Evolutionary conservation across 2,797 vertebrate species (phyloP).

Genomic region (Diceros bicornis): DNA sequence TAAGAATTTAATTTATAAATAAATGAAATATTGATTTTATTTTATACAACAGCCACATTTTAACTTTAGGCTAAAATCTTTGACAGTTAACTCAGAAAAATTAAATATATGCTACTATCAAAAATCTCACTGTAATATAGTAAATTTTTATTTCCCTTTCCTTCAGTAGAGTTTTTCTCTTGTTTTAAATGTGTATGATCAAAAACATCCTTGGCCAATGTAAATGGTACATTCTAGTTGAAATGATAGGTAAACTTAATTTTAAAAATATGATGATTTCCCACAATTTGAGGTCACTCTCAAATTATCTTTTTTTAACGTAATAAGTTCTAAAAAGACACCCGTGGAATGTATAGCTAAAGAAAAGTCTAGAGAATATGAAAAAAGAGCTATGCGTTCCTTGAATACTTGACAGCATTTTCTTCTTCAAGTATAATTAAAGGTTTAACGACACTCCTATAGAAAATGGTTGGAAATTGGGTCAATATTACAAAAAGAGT

Average conservation of each 20-base stretch:
- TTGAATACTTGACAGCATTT: not conserved
- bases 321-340: slow-evolving; percentile 1
- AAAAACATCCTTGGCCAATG: not conserved
- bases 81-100: slow-evolving; percentile 45
- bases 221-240: not conserved
- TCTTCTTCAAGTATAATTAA: not conserved
- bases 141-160: slow-evolving; percentile 44
- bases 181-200: slow-evolving; percentile 27
- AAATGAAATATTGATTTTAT: not conserved
- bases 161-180: not conserved
- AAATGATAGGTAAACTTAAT: slow-evolving; percentile 25
- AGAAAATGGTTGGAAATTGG: not conserved
- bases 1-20: slow-evolving; percentile 43
- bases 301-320: not conserved
- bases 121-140: slow-evolving; percentile 5
- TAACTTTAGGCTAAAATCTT: not conserved
- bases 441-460: not conserved
- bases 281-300: not conserved
- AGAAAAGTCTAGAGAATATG: not conserved
- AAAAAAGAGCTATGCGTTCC: not conserved
- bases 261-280: not conserved
- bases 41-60: not conserved
- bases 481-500: not conserved
- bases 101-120: slow-evolving; percentile 41
- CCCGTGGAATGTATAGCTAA: not conserved